Evolutionary conservation across 2,888 invertebrate species (phyloP), one percentile per base, ranked within the genome.

Genomic region (Holacanthella duospinosa): DNA sequence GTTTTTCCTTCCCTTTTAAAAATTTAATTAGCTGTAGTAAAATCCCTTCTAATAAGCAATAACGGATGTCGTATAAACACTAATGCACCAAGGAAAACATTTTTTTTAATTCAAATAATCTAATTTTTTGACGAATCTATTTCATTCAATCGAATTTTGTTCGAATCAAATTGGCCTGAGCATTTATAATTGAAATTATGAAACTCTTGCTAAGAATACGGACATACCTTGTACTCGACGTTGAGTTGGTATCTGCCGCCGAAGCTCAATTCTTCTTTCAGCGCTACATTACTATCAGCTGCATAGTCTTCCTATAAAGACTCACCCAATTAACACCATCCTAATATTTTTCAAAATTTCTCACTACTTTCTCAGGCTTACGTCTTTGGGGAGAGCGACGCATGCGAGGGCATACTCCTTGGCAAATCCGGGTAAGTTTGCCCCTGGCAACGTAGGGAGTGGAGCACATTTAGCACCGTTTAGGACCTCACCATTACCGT

Each of bases 401-500:
- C 91, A 87, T 29, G 93, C 93, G 64, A 99, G 80, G 1, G 81
- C 80, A 76, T 90, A 94, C 76, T 95, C 93, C n/a, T 83, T 84
- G 1, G 94, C 96, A 76, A 85, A 90, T 54, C 89, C 84, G 64
- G 85, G 85, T 19, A 79, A 74, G 19, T 79, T 74, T 62, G 92
- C 87, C 1, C 80, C 77, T 43, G 85, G 82, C 74, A 87, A 89
- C 62, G 85, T 84, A 0, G 96, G 94, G 67, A 99, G 80, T 19
- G 84, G 79, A n/a, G 95, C 93, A 74, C 94, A 82, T 66, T 87
- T 84, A 56, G 84, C 84, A 26, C 82, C 78, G 70, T 83, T 82
- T 43, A 90, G 79, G n/a, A 82, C 82, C 75, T 93, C 94, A 76
- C 88, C 84, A 78, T 99, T 99, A 71, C 99, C 99, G 76, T 93